Evolutionary conservation across 2,888 invertebrate genomes (phyloP).

Genomic region (Chrysopilus asiliformis): DNA sequence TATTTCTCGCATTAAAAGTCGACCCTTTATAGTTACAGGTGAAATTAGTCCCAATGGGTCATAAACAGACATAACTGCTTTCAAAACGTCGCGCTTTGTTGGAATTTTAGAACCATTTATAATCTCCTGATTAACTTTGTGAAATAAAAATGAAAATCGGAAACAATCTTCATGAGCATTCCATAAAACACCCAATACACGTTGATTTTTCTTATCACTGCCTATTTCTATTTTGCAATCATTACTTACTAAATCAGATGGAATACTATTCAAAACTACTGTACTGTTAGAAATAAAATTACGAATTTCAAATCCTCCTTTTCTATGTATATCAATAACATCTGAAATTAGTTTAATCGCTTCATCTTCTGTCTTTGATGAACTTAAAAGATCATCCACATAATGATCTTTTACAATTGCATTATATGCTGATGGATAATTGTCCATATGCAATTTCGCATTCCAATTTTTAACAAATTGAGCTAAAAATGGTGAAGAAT

Average conservation of each 20-base stretch:
- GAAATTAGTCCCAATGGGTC: slow-evolving; percentile 10
- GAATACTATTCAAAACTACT: not conserved
- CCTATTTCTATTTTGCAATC: not conserved
- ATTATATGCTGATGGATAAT: not conserved
- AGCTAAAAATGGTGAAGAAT: slow-evolving; percentile 1
- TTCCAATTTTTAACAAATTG: slow-evolving; percentile 1
- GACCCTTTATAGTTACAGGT: slow-evolving; percentile 5
- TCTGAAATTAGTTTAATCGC: not conserved
- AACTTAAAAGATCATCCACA: not conserved
- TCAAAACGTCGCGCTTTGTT: slow-evolving; percentile 9
- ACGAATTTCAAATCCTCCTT: slow-evolving; percentile 1
- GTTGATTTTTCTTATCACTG: not conserved
- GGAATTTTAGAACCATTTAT: slow-evolving; percentile 3
- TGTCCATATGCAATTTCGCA: not conserved
- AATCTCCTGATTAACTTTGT: not conserved
- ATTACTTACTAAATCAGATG: not conserved
- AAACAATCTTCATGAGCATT: not conserved
- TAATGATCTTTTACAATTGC: slow-evolving; percentile 1
- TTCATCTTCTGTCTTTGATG: not conserved
- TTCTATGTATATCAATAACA: not conserved
- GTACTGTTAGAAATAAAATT: not conserved
- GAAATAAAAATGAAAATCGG: not conserved
- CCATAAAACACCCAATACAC: not conserved
- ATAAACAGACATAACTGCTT: slow-evolving; percentile 3
- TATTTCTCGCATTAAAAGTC: slow-evolving; percentile 7